Evolutionary conservation across 92 coral and sea anemone genomes (phyloP), one percentile per base, ranked within the genome.

Genomic region (Zoanthus sansibaricus): DNA sequence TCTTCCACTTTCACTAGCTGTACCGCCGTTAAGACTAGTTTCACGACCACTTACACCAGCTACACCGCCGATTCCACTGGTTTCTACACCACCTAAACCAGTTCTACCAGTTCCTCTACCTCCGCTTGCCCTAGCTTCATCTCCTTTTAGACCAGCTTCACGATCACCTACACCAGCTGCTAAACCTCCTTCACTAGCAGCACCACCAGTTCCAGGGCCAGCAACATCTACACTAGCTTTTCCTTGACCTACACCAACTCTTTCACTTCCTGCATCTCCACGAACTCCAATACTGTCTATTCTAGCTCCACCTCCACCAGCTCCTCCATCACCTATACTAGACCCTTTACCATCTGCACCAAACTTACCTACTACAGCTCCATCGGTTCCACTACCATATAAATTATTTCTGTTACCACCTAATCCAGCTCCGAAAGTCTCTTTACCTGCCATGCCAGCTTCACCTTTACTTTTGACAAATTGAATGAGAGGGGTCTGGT

Each of bases 1-100:
- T 17, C 7, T 86, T 8, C 90, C 18, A 10, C 66, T 16, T 58
- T 0, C 90, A 68, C 8, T 44, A 33, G 46, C 32, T 9, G n/a
- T 17, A 31, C 74, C 72, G 42, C 42, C 42, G 2, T 37, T 37
- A 1, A 37, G 93, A 1, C 51, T 93, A 2, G n/a, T 93, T 9
- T 88, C 93, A 1, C 47, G 93, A 0, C 82, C 88, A 9, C 47
- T 91, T 0, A 61, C 89, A 4, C 87, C 95, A 3, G 83, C 95
- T 1, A 70, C 95, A 11, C 51, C 93, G 3, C 91, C 97, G 4
- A 61, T 90, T 0, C 54, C 87, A 3, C 18, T 85, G 14, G 46
- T 89, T 18, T 69, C 80, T 0, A 87, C 87, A 49, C 7, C 7
- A 1, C 77, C 92, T 3, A 56, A 91, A 18, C 62, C 92, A 13